phyloP scores from a whole-genome alignment of 2,113 vertebrate species.

The Saguinus imperator region DNA sequence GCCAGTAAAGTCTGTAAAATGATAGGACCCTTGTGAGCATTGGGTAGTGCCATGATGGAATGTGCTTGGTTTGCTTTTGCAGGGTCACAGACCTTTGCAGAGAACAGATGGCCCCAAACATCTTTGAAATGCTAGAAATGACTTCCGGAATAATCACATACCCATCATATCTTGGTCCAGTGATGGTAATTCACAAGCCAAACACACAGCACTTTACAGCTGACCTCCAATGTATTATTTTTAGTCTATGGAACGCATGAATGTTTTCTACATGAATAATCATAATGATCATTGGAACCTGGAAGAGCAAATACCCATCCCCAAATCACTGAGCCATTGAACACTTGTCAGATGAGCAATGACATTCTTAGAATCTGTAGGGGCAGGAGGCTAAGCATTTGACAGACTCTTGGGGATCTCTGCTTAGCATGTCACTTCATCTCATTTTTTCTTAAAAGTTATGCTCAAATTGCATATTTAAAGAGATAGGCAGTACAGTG shows the following conservation, averaged over 20 bases:
- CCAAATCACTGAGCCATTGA: background rate
- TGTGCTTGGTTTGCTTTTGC: slow-evolving; percentile 50
- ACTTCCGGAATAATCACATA: slow-evolving; percentile 18
- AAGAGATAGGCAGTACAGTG: background rate
- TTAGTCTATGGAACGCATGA: background rate
- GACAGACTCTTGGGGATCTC: background rate
- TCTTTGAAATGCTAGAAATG: slow-evolving; percentile 63
- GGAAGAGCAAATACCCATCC: background rate
- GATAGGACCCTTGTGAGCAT: slow-evolving; percentile 56
- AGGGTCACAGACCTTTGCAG: slow-evolving; percentile 36
- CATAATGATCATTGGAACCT: background rate
- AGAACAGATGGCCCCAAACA: slow-evolving; percentile 64
- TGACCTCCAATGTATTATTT: slow-evolving; percentile 17
- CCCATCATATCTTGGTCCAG: background rate
- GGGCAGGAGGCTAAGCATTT: background rate
- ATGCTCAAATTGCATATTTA: background rate
- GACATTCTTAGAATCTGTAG: background rate
- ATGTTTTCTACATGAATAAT: slow-evolving; percentile 20
- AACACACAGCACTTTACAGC: slow-evolving; percentile 23
- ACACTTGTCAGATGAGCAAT: background rate
- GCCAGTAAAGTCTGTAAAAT: slow-evolving; percentile 43
- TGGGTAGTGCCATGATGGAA: background rate
- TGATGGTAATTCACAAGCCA: slow-evolving; percentile 46
- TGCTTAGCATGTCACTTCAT: background rate
- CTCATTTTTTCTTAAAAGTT: background rate